phyloP scores from a whole-genome alignment of 2,113 vertebrate species.

The Pelecanus crispus region DNA sequence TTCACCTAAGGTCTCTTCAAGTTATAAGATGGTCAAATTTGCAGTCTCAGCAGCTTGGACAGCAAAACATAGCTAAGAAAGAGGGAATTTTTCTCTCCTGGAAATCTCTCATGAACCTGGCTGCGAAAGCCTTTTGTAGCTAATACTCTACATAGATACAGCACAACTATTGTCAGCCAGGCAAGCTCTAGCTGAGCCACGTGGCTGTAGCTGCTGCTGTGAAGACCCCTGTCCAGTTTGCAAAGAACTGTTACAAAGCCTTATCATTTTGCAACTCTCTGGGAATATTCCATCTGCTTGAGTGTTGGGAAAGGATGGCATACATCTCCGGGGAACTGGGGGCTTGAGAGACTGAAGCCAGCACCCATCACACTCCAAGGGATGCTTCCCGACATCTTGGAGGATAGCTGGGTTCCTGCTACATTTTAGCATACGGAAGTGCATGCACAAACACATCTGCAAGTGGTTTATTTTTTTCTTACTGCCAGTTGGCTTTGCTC shows the following conservation, averaged over 20 bases:
- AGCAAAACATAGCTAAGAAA: background rate
- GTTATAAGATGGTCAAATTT: background rate
- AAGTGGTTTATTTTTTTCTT: background rate
- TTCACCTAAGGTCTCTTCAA: constrained; percentile 39
- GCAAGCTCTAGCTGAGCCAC: background rate
- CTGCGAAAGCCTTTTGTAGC: background rate
- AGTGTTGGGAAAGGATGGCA: background rate
- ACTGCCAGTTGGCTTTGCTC: background rate
- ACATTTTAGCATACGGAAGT: background rate
- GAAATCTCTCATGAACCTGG: background rate
- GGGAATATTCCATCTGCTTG: background rate
- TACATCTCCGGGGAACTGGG: background rate
- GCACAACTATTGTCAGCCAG: background rate
- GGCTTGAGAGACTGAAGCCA: background rate
- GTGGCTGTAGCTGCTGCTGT: background rate
- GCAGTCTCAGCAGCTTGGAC: constrained; percentile 26
- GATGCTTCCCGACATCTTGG: background rate
- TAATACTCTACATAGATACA: background rate
- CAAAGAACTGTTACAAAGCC: background rate
- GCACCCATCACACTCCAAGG: background rate
- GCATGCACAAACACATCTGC: background rate
- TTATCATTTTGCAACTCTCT: background rate
- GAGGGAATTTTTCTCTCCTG: background rate
- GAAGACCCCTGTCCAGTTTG: background rate
- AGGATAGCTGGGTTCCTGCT: background rate